These are phyloP conservation scores for Xestia ashworthii DNA, from an alignment of 2,888 invertebrate species.

Conservation along the genomic window DNA sequence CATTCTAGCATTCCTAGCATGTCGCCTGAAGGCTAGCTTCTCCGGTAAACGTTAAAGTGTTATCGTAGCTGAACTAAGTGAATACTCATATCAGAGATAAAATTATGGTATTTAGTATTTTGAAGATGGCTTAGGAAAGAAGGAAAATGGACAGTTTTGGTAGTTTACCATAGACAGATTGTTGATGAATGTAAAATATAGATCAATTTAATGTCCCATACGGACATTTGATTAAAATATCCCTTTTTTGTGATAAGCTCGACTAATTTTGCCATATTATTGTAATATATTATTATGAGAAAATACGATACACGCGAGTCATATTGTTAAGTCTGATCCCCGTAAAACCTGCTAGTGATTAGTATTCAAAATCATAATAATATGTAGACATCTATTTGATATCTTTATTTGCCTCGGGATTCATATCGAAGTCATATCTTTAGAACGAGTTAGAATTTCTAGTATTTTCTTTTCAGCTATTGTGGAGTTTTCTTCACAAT, in stretches of 20 bases:
- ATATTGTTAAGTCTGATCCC: neutral
- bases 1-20: neutral
- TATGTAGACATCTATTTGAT: conserved; percentile 33
- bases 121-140: neutral
- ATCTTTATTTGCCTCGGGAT: conserved; percentile 47
- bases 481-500: conserved; percentile 9
- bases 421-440: conserved; percentile 34
- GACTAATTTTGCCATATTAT: too few relatives aligned
- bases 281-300: too few relatives aligned
- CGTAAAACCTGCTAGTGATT: neutral
- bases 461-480: conserved; percentile 43
- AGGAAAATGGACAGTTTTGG: too few relatives aligned
- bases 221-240: neutral
- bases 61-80: neutral
- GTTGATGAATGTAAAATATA: conserved; percentile 4
- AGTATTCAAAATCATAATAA: conserved; percentile 27
- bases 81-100: too few relatives aligned
- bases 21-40: neutral
- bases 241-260: neutral
- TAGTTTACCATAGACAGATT: neutral
- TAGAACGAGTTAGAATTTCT: conserved; percentile 32
- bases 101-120: neutral
- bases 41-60: neutral
- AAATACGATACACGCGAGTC: neutral
- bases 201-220: neutral